Percentiles rank a stretch among this genome's conserved stretches.
phyloP scores from a whole-genome alignment of 2,113 vertebrate species.

The Aspiorhynchus laticeps region DNA sequence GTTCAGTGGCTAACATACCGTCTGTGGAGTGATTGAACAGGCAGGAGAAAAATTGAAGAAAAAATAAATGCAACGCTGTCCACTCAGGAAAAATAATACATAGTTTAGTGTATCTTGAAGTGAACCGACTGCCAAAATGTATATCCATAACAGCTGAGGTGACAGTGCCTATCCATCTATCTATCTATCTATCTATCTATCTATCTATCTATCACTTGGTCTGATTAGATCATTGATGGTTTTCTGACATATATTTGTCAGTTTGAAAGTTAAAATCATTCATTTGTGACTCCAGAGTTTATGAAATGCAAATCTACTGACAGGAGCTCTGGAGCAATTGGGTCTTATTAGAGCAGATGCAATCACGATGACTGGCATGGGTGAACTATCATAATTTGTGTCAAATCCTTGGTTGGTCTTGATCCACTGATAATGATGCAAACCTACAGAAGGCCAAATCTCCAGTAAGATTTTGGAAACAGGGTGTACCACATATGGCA shows the following conservation, averaged over 20 bases:
- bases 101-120: neutral
- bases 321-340: neutral
- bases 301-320: conserved; percentile 5
- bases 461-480: neutral
- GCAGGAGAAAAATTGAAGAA: neutral
- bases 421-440: conserved; percentile 10
- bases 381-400: neutral
- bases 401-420: neutral
- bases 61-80: neutral
- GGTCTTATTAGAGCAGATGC: conserved; percentile 11
- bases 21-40: conserved; percentile 36
- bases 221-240: neutral
- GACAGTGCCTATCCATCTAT: neutral
- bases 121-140: neutral
- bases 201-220: neutral
- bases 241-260: neutral
- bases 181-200: neutral
- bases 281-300: neutral
- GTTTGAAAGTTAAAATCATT: neutral
- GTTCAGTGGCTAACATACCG: neutral
- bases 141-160: neutral
- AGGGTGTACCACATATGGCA: neutral
- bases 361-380: neutral
- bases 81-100: neutral
- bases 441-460: neutral